Evolutionary conservation across 2,797 vertebrate species (phyloP), one percentile per base, ranked within the genome.

Genomic region (Graptemys geographica): DNA sequence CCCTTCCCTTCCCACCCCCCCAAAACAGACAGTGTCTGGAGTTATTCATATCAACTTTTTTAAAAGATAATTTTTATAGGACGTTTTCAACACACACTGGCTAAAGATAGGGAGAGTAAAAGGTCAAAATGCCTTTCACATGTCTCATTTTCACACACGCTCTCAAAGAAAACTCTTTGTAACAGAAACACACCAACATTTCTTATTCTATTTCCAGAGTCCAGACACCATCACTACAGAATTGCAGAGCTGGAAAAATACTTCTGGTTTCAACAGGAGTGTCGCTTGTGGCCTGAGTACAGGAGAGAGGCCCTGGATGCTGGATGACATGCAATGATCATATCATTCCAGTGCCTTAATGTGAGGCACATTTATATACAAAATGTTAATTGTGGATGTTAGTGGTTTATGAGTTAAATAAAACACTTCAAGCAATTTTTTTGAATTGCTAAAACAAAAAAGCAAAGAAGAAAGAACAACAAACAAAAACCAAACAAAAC

Each of bases 1-100:
- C 0, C 0, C 78, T 65, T 65, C 57, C 19, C 41, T 44, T 5
- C 5, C 5, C 51, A 13, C 19, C 25, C 51, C 12, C 12, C 6
- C 28, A 62, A 11, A 10, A 74, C 55, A 55, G 59, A 33, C 6
- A 28, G 53, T 1, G 27, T 1, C 0, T 23, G 10, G 25, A 47
- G 69, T 1, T 15, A 56, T 83, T 59, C 57, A 59, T 28, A 59
- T 31, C 52, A 56, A n/a, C 62, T 6, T 15, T 86, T 90, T 12
- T 7, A 53, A 78, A 87, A 62, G 1, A 33, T 37, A 56, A 80
- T 15, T 16, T 12, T 90, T 49, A n/a, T 5, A 88, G 57, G 37
- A 18, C 80, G n/a, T 18, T 86, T 90, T 91, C 65, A 47, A 83
- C 49, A 65, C 47, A 83, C 49, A 74, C 41, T 10, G 4, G 80